Evolutionary conservation across 2,888 invertebrate species (phyloP).

Genomic region (Dicycla oo): DNA sequence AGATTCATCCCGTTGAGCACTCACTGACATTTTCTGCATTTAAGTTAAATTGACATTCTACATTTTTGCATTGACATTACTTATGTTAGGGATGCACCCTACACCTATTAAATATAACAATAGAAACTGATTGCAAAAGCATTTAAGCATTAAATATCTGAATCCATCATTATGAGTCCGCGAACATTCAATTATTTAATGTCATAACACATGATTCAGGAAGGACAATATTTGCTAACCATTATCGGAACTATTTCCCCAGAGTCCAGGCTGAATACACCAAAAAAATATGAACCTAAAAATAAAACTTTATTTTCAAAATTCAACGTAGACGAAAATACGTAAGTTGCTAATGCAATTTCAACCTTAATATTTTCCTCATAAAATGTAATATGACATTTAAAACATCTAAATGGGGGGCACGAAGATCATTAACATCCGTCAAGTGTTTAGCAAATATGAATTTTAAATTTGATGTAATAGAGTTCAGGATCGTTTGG

Average conservation of each 20-base stretch:
- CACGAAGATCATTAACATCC: constrained; percentile 32
- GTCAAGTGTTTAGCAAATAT: constrained; percentile 41
- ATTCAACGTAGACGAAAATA: not conserved
- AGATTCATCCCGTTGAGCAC: too few species aligned
- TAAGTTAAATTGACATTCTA: too few species aligned
- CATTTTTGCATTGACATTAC: too few species aligned
- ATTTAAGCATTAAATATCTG: constrained; percentile 29
- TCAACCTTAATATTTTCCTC: constrained; percentile 35
- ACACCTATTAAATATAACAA: constrained; percentile 13
- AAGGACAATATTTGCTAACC: constrained; percentile 63
- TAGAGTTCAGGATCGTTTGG: constrained; percentile 36
- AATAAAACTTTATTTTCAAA: constrained; percentile 3
- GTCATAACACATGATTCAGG: constrained; percentile 43
- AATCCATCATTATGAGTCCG: constrained; percentile 21
- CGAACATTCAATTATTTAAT: constrained; percentile 40
- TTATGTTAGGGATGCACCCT: too few species aligned
- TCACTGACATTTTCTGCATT: too few species aligned
- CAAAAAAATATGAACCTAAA: constrained; percentile 1
- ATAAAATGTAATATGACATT: constrained; percentile 41
- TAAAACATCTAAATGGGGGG: constrained; percentile 30
- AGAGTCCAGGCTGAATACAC: constrained; percentile 18
- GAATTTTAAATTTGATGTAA: constrained; percentile 21
- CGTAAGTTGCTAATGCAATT: constrained; percentile 17
- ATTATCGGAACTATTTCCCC: constrained; percentile 56
- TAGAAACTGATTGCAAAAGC: constrained; percentile 17